phyloP scores from a whole-genome alignment of 2,888 invertebrate species.

The Aleiodes alternator region DNA sequence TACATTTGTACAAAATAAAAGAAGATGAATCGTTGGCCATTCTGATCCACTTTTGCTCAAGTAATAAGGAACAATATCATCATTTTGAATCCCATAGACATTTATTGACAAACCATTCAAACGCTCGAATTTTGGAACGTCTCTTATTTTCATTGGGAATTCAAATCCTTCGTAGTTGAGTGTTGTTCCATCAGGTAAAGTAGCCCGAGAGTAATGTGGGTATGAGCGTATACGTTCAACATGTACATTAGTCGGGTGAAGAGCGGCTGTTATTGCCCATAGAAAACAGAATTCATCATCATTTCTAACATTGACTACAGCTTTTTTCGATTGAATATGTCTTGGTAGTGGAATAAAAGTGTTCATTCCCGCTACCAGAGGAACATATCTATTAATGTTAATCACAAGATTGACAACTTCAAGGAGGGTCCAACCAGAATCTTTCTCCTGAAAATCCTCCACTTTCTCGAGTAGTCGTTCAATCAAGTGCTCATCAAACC shows the following conservation, averaged over 20 bases:
- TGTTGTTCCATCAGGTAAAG: no score
- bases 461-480: slow-evolving; percentile 50
- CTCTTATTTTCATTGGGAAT: neutral
- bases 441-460: slow-evolving; percentile 54
- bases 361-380: neutral
- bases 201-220: no score
- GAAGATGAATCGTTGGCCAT: neutral
- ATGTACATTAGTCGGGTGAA: no score
- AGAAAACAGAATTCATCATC: neutral
- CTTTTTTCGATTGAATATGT: slow-evolving; percentile 51
- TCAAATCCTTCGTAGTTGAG: no score
- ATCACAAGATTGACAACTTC: no score
- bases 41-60: neutral
- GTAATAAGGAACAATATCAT: slow-evolving; percentile 7
- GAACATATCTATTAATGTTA: no score
- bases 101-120: slow-evolving; percentile 11
- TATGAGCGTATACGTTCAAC: no score
- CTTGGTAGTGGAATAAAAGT: slow-evolving; percentile 52
- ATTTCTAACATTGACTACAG: slow-evolving; percentile 58
- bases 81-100: slow-evolving; percentile 11
- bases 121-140: neutral
- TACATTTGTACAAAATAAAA: neutral
- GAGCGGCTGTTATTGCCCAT: no score
- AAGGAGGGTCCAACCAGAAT: no score
- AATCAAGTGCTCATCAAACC: slow-evolving; percentile 50